Conservation (phyloP, 1,140 invertebrate species). For the Drosophila lini region DNA sequence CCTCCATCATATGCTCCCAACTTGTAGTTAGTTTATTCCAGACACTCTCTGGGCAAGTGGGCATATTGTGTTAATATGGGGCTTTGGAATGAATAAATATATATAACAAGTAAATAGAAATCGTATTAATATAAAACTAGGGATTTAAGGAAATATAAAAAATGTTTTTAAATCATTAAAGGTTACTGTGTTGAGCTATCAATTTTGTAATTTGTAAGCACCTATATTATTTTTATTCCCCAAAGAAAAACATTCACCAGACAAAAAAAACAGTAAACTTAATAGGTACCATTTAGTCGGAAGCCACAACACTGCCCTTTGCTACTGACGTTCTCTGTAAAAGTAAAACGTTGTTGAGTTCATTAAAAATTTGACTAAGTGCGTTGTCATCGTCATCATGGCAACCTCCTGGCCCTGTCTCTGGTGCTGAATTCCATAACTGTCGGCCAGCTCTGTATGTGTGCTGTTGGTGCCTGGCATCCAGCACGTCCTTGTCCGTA, state of each 20-base stretch:
- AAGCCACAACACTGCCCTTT: background rate
- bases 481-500: constrained; percentile 51
- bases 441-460: constrained; percentile 16
- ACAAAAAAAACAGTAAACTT: too few species aligned
- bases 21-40: constrained; percentile 14
- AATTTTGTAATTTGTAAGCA: too few species aligned
- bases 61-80: background rate
- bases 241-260: background rate
- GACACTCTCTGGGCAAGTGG: background rate
- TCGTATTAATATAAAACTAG: too few species aligned
- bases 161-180: background rate
- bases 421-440: constrained; percentile 35
- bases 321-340: constrained; percentile 45
- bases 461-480: constrained; percentile 22
- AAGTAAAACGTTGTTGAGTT: constrained; percentile 80
- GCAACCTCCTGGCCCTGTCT: constrained; percentile 42
- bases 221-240: background rate
- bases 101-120: background rate
- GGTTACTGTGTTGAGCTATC: background rate
- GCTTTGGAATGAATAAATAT: background rate
- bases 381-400: constrained; percentile 72
- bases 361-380: constrained; percentile 80
- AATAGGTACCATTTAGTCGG: constrained; percentile 3
- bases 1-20: constrained; percentile 44
- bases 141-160: background rate